Evolutionary conservation across 2,888 invertebrate genomes (phyloP).

Genomic region (Odontomyia ornata): DNA sequence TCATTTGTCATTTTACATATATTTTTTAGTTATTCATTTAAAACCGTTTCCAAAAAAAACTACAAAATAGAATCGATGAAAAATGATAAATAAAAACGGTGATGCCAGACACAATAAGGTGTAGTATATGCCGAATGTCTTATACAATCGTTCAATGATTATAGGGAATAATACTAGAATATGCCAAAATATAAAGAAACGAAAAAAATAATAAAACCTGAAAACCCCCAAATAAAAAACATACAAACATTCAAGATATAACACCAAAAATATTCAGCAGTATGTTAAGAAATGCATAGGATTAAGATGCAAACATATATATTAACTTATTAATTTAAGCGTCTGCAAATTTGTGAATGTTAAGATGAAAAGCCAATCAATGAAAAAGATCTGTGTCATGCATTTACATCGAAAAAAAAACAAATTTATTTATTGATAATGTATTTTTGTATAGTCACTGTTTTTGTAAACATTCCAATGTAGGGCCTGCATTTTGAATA

Average conservation of each 20-base stretch:
- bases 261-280: constrained; percentile 11
- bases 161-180: not conserved
- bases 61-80: constrained; percentile 11
- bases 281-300: constrained; percentile 19
- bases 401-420: constrained; percentile 1
- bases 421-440: constrained; percentile 19
- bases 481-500: not conserved
- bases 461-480: not conserved
- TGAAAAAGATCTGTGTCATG: not conserved
- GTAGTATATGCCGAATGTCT: not conserved
- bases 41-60: constrained; percentile 10
- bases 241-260: constrained; percentile 3
- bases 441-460: constrained; percentile 18
- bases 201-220: constrained; percentile 21
- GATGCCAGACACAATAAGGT: not conserved
- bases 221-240: constrained; percentile 15
- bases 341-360: not conserved
- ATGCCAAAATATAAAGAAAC: constrained; percentile 7
- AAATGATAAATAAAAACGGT: constrained; percentile 9
- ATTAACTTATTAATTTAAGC: constrained; percentile 20
- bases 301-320: constrained; percentile 37
- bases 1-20: not conserved
- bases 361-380: constrained; percentile 8
- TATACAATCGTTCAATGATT: not conserved
- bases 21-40: constrained; percentile 7